phyloP scores from a whole-genome alignment of 1,140 invertebrate species.

The Theocolax elegans region DNA sequence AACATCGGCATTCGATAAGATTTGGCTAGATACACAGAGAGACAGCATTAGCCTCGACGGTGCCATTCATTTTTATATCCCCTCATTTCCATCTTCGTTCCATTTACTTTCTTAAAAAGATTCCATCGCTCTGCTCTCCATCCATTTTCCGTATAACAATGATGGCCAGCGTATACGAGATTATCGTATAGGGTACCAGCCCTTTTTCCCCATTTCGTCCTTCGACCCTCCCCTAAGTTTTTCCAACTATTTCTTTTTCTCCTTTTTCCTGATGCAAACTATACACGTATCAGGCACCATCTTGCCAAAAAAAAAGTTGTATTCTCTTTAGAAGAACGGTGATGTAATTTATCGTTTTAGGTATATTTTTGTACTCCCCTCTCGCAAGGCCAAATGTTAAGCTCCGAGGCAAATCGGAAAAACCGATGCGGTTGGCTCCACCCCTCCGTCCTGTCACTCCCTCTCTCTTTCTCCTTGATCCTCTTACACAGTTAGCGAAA shows the following conservation, averaged over 20 bases:
- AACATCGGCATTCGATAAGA: too few species aligned
- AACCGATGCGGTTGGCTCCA: conserved; percentile 46
- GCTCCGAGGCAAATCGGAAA: conserved; percentile 43
- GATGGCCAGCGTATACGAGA: conserved; percentile 36
- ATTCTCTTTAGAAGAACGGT: conserved; percentile 44
- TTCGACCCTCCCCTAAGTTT: conserved; percentile 2
- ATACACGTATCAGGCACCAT: not conserved
- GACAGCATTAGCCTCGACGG: conserved; percentile 29
- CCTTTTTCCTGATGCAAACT: not conserved
- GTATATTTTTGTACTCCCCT: conserved; percentile 1
- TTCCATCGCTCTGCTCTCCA: conserved; percentile 45
- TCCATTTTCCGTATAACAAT: conserved; percentile 53
- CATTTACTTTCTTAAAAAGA: conserved; percentile 52
- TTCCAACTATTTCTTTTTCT: not conserved
- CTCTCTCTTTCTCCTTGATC: conserved; percentile 42
- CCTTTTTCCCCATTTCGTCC: conserved; percentile 15
- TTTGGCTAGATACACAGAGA: too few species aligned
- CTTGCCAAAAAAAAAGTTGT: conserved; percentile 25
- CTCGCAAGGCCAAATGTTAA: conserved; percentile 39
- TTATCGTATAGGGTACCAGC: not conserved
- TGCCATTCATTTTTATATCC: conserved; percentile 50
- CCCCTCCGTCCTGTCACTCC: conserved; percentile 39
- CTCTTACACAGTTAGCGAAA: conserved; percentile 47
- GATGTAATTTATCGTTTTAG: conserved; percentile 50
- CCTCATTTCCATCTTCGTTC: conserved; percentile 49